Base-by-base conservation (phyloP, 2,888 invertebrate genomes). In the Cephus sareptanus region DNA sequence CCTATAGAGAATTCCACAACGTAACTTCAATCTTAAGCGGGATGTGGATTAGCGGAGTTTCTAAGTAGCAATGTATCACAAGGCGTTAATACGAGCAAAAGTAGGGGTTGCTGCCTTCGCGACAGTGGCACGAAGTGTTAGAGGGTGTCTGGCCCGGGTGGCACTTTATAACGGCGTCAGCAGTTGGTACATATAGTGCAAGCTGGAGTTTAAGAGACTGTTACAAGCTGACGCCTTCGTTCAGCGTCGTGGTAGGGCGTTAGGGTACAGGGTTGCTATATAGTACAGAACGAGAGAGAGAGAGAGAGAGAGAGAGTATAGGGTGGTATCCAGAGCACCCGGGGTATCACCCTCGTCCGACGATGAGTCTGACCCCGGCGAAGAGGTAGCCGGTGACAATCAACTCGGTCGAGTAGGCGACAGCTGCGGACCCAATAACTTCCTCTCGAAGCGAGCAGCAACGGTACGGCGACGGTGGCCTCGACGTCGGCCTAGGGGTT, bases 401-500 rank as follows among this genome's bases (percentile, higher is more conserved):
- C 89, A 89, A 87, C 88, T 86, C 80, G 81, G 82, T 85, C 84
- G 83, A 83, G 83, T 81, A 81, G 84, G 89, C 91, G 90, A 91
- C 91, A 91, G 91, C 91, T 91, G 91, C 82, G 86, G 82, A 86
- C 83, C 89, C 91, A 91, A 91, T 91, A 91, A 91, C 90, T 90
- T 89, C 86, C 87, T 84, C 80, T 79, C 78, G 81, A 85, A 83
- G 77, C 81, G 80, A 82, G 81, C 83, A 83, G 80, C 79, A 75
- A 75, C 37, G 74, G 31, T 34, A 77, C 31, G 56, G 9, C 56
- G 56, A 23, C 71, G 75, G 79, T 79, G 79, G 81, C 79, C 75
- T 80, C 35, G 78, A 77, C 79, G 81, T 79, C 78, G 23, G 56
- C 56, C 56, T 23, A 56, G 56, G 56, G 56, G 56, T 34, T 31